These are phyloP conservation scores for Neoscelio sp. DNA, from an alignment of 2,888 invertebrate species.

Conservation along the genomic window DNA sequence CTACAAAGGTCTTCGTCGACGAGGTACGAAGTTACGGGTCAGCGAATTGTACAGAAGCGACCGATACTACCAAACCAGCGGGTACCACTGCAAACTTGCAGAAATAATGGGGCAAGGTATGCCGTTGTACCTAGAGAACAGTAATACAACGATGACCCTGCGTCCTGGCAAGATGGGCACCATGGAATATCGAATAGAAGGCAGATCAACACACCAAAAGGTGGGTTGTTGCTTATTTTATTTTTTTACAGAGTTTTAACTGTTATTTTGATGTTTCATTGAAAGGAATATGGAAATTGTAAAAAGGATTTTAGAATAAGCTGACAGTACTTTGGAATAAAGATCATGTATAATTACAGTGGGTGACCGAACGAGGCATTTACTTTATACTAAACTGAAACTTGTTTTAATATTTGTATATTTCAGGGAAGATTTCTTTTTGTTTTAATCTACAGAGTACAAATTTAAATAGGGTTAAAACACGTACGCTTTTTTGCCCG, in stretches of 20 bases:
- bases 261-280: too few species aligned
- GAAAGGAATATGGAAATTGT: too few species aligned
- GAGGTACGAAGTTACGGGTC: constrained; percentile 77
- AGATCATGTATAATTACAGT: too few species aligned
- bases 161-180: constrained; percentile 63
- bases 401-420: too few species aligned
- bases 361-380: too few species aligned
- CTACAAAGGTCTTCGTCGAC: constrained; percentile 73
- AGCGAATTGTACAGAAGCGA: constrained; percentile 74
- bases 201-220: constrained; percentile 75
- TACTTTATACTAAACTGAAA: too few species aligned
- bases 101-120: constrained; percentile 73
- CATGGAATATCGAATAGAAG: constrained; percentile 64
- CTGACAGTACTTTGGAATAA: too few species aligned
- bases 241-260: neutral
- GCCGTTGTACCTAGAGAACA: constrained; percentile 74
- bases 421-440: too few species aligned
- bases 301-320: too few species aligned
- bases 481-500: too few species aligned
- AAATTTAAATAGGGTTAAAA: too few species aligned
- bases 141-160: constrained; percentile 70
- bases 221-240: constrained; percentile 59
- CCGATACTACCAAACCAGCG: constrained; percentile 64
- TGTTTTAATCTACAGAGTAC: too few species aligned
- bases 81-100: constrained; percentile 70